A percentile compares a stretch with the other conserved stretches of the same genome.
Conservation (phyloP, 2,797 vertebrate species). For the Chloroceryle inda region DNA sequence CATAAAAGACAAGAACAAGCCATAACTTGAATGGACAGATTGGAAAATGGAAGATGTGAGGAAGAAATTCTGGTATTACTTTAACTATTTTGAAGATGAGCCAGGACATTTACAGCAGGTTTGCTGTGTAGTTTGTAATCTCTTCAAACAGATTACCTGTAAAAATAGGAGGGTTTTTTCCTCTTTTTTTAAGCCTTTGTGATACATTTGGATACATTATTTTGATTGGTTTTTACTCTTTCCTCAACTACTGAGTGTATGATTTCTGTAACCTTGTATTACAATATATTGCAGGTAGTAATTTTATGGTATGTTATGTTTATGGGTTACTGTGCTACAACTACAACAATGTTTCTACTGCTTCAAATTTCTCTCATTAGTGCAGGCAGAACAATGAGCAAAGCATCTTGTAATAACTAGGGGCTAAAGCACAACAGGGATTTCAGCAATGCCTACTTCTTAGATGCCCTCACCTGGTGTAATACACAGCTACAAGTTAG, state of each 20-base stretch:
- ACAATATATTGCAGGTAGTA: not conserved
- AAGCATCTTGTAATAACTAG: not conserved
- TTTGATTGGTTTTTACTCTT: not conserved
- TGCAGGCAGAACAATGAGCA: not conserved
- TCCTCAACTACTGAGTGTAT: not conserved
- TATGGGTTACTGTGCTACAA: not conserved
- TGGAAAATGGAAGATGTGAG: not conserved
- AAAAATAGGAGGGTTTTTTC: fast-evolving
- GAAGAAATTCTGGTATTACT: not conserved
- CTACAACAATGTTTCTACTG: not conserved
- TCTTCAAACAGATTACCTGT: not conserved
- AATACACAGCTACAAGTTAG: not conserved
- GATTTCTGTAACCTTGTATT: constrained; percentile 6
- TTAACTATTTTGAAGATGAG: not conserved
- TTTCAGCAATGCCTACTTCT: not conserved
- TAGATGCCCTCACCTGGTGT: not conserved
- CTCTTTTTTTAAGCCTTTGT: not conserved
- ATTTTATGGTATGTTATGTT: constrained; percentile 15
- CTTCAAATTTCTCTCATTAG: not conserved
- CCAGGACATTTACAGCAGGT: not conserved
- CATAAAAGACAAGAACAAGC: constrained; percentile 2
- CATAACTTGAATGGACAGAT: not conserved
- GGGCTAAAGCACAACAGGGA: not conserved
- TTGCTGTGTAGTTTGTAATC: not conserved
- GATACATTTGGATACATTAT: not conserved